phyloP scores from a whole-genome alignment of 2,797 vertebrate species.

The Pangasius mekongensis region DNA sequence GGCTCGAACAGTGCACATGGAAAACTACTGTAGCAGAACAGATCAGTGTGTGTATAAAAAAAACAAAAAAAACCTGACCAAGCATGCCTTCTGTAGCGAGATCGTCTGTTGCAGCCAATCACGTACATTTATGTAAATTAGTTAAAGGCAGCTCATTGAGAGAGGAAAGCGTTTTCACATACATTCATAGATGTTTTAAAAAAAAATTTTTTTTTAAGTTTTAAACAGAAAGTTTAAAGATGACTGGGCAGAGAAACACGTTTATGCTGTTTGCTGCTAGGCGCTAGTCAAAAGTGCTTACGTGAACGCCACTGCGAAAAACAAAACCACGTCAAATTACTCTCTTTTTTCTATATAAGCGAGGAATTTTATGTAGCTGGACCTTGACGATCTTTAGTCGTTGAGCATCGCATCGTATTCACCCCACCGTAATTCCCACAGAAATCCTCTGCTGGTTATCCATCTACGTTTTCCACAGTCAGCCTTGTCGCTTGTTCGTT shows the following conservation, averaged over 20 bases:
- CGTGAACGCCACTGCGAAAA: not conserved
- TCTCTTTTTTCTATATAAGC: not conserved
- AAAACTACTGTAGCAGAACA: not conserved
- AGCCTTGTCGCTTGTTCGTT: too few relatives aligned
- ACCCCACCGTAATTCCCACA: too few relatives aligned
- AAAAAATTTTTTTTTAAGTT: too few relatives aligned
- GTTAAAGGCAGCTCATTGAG: not conserved
- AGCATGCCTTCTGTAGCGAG: too few relatives aligned
- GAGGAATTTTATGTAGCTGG: not conserved
- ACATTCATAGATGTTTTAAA: not conserved
- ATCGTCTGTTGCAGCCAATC: not conserved
- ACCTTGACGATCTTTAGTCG: not conserved
- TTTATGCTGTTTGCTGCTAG: too few relatives aligned
- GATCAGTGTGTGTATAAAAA: not conserved
- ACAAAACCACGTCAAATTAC: not conserved
- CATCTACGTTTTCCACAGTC: too few relatives aligned
- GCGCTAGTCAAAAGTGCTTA: not conserved
- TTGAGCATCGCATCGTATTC: too few relatives aligned
- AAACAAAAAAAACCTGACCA: not conserved
- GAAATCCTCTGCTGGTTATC: too few relatives aligned
- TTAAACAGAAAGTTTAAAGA: not conserved
- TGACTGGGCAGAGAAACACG: not conserved
- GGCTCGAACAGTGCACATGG: not conserved
- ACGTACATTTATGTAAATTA: too few relatives aligned
- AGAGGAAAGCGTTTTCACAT: not conserved